Evolutionary conservation across 1,140 invertebrate species (phyloP).

Genomic region (Anoplolepis gracilipes): DNA sequence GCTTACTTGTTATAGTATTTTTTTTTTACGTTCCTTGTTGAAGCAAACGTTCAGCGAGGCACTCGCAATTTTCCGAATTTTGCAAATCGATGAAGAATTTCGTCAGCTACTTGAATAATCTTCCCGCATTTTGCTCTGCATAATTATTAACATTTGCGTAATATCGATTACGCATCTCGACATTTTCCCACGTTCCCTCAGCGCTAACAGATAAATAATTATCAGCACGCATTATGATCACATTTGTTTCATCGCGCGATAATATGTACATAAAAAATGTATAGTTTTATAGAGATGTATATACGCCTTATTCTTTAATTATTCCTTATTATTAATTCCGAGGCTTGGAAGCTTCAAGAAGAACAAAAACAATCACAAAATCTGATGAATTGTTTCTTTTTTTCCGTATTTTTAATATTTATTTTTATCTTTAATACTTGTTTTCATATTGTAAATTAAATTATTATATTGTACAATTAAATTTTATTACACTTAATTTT

Average conservation of each 20-base stretch:
- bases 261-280: not conserved
- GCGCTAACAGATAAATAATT: conserved; percentile 52
- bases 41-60: not conserved
- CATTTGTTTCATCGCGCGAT: conserved; percentile 21
- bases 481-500: too few relatives aligned
- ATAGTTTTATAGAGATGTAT: conserved; percentile 13
- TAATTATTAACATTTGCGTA: conserved; percentile 57
- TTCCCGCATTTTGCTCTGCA: conserved; percentile 44
- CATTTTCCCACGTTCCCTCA: conserved; percentile 66
- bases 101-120: not conserved
- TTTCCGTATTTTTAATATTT: too few relatives aligned
- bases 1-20: not conserved
- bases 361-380: conserved; percentile 1
- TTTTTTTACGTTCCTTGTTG: not conserved
- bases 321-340: conserved; percentile 20
- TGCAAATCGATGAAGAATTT: conserved; percentile 13
- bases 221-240: conserved; percentile 31
- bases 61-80: not conserved
- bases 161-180: conserved; percentile 59
- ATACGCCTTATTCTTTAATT: too few relatives aligned
- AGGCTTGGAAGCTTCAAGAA: conserved; percentile 3
- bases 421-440: not conserved
- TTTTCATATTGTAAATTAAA: not conserved
- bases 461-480: too few relatives aligned
- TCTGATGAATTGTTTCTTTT: not conserved